Conservation (phyloP, 2,113 vertebrate species). For the Prinia subflava region DNA sequence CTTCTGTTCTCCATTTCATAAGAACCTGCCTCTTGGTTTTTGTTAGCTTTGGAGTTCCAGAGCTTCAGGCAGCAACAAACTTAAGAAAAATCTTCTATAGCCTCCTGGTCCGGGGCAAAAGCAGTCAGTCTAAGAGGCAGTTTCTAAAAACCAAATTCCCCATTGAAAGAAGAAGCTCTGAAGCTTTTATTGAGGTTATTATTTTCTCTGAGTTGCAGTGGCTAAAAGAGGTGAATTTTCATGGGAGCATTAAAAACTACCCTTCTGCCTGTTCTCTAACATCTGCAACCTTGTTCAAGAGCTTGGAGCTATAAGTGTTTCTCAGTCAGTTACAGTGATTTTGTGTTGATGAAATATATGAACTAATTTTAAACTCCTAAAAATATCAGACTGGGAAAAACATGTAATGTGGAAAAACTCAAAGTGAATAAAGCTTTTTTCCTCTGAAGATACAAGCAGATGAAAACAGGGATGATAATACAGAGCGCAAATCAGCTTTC, state of each 20-base stretch:
- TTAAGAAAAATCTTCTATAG: background rate
- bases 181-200: background rate
- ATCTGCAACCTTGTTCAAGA: background rate
- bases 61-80: background rate
- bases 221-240: background rate
- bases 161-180: background rate
- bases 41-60: background rate
- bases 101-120: background rate
- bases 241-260: background rate
- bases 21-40: background rate
- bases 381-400: background rate
- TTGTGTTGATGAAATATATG: background rate
- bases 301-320: background rate
- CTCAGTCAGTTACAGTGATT: background rate
- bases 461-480: background rate
- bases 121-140: background rate
- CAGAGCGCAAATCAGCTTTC: background rate
- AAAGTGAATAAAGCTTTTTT: background rate
- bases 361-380: background rate
- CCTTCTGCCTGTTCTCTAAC: background rate
- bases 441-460: background rate
- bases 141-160: background rate
- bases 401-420: background rate
- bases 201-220: background rate
- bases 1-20: background rate